Percentiles rank a stretch among this genome's conserved stretches.
phyloP scores from a whole-genome alignment of 2,113 vertebrate genomes.

The Cyprinodon tularosa region DNA sequence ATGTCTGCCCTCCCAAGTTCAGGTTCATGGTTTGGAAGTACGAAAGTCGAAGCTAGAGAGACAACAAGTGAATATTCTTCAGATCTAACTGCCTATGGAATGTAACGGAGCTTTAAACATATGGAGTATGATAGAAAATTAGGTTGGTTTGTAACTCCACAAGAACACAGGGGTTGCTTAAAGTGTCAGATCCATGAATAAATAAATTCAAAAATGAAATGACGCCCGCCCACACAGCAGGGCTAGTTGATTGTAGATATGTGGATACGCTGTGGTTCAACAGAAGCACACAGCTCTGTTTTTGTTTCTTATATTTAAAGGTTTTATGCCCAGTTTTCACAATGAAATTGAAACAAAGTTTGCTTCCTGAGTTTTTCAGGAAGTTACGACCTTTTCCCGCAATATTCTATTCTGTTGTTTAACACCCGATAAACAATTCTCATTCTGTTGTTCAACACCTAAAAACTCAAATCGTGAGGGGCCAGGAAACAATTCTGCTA shows the following conservation, averaged over 20 bases:
- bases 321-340: conserved; percentile 38
- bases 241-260: conserved; percentile 40
- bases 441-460: conserved; percentile 61
- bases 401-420: conserved; percentile 59
- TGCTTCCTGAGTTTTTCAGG: conserved; percentile 42
- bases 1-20: conserved; percentile 56
- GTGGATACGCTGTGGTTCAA: conserved; percentile 39
- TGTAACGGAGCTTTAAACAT: conserved; percentile 51
- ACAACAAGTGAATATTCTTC: conserved; percentile 39
- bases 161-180: conserved; percentile 59
- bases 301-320: conserved; percentile 38
- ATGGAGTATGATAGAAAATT: conserved; percentile 61
- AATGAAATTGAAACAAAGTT: conserved; percentile 65
- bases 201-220: conserved; percentile 73
- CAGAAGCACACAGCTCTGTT: conserved; percentile 18
- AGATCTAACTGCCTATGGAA: conserved; percentile 52
- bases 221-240: conserved; percentile 56
- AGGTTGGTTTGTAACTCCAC: conserved; percentile 60
- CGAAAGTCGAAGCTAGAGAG: conserved; percentile 41
- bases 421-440: conserved; percentile 54
- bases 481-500: conserved; percentile 69
- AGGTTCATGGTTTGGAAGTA: conserved; percentile 61
- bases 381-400: conserved; percentile 45
- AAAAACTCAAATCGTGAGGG: conserved; percentile 65
- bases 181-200: conserved; percentile 77